Evolutionary conservation across 1,140 invertebrate genomes (phyloP).

Genomic region (Rhopalosiphum padi): DNA sequence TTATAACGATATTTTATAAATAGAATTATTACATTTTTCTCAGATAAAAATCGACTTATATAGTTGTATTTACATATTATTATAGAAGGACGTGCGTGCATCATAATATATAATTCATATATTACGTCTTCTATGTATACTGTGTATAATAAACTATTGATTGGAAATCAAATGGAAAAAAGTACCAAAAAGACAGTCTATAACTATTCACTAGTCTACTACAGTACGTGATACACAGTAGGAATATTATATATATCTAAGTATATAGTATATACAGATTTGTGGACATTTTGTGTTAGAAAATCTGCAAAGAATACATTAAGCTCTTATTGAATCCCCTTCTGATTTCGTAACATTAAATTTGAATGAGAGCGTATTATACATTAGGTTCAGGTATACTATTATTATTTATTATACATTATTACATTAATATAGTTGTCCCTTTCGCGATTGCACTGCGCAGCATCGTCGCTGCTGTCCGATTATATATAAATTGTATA

Average conservation of each 20-base stretch:
- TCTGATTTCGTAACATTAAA: background rate
- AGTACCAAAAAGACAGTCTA: background rate
- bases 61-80: no score
- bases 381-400: background rate
- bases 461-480: background rate
- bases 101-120: background rate
- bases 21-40: conserved; percentile 6
- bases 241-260: no score
- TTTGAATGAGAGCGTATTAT: background rate
- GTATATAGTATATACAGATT: background rate
- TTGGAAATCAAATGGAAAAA: background rate
- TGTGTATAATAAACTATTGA: background rate
- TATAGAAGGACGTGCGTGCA: background rate
- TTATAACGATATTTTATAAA: conserved; percentile 5
- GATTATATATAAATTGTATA: background rate
- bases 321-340: background rate
- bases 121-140: background rate
- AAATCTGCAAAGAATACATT: background rate
- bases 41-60: background rate
- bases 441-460: background rate
- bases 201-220: background rate
- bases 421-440: background rate
- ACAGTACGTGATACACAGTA: background rate
- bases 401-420: background rate
- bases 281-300: background rate